Conservation (phyloP, 1,140 invertebrate species). For the Papilio glaucus region DNA sequence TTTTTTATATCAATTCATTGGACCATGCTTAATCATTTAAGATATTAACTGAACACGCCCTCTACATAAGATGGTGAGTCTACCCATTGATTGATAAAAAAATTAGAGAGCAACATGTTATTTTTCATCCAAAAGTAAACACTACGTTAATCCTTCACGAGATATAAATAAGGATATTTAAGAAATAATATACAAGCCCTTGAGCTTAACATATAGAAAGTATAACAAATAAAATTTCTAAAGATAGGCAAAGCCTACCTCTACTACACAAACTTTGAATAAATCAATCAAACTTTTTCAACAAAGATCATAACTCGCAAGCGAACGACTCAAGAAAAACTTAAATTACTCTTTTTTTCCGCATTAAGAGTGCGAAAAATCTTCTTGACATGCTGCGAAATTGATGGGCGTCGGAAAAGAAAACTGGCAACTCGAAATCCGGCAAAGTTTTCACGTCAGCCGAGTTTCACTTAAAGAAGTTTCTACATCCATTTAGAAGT, state of each 20-base stretch:
- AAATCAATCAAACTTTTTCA: constrained; percentile 80
- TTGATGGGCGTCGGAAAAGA: constrained; percentile 76
- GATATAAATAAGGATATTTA: no score
- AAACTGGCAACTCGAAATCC: constrained; percentile 72
- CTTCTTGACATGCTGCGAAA: constrained; percentile 81
- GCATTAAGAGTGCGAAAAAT: constrained; percentile 81
- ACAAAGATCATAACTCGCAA: constrained; percentile 79
- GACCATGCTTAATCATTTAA: no score
- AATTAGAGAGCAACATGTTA: no score
- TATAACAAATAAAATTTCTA: neutral
- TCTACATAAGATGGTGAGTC: no score
- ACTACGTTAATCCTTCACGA: no score
- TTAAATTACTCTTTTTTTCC: constrained; percentile 82
- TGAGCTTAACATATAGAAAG: neutral
- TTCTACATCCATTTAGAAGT: constrained; percentile 81
- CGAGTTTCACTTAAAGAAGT: constrained; percentile 81
- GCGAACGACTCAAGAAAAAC: constrained; percentile 75
- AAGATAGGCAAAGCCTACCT: constrained; percentile 31
- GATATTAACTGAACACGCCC: no score
- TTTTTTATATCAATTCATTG: no score
- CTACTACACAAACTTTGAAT: constrained; percentile 60
- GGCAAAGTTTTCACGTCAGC: constrained; percentile 79
- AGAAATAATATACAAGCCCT: neutral
- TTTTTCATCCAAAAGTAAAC: no score
- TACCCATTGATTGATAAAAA: no score